Evolutionary conservation across 1,140 invertebrate genomes (phyloP).

Genomic region (Leucophenga varia): DNA sequence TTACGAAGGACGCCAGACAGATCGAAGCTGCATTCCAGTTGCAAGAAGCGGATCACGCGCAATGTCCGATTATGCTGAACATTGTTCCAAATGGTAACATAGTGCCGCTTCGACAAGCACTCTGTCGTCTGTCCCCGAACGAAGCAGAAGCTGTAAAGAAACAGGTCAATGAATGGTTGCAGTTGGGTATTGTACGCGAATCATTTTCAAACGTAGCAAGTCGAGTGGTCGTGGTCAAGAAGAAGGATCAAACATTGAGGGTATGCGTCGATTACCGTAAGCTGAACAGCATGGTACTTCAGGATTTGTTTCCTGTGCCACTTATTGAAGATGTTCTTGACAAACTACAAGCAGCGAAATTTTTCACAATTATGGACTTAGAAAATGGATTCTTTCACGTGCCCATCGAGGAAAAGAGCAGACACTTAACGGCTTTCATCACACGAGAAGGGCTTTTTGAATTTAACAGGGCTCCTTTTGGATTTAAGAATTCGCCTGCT

Average conservation of each 20-base stretch:
- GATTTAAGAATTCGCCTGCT: constrained; percentile 10
- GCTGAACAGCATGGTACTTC: too few species aligned
- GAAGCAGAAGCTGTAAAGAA: background rate
- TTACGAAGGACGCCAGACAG: too few species aligned
- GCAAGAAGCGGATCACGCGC: background rate
- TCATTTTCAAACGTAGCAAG: background rate
- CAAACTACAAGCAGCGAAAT: constrained; percentile 11
- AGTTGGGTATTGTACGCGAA: background rate
- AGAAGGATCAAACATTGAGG: too few species aligned
- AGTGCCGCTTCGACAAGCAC: background rate
- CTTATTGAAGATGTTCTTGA: constrained; percentile 24
- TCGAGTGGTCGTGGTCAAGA: too few species aligned
- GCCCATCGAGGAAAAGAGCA: constrained; percentile 22
- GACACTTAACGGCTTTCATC: constrained; percentile 21
- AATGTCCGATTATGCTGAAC: constrained; percentile 1
- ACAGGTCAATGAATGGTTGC: background rate
- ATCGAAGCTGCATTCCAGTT: too few species aligned
- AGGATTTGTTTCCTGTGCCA: constrained; percentile 10
- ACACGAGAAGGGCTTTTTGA: constrained; percentile 11
- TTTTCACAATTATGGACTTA: constrained; percentile 32
- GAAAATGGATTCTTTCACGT: constrained; percentile 45
- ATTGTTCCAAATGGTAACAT: background rate
- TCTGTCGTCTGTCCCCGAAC: background rate
- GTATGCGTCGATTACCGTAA: too few species aligned
- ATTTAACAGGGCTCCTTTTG: constrained; percentile 13